Conservation (phyloP, 2,888 invertebrate genomes). For the Gerosis bhagava region DNA sequence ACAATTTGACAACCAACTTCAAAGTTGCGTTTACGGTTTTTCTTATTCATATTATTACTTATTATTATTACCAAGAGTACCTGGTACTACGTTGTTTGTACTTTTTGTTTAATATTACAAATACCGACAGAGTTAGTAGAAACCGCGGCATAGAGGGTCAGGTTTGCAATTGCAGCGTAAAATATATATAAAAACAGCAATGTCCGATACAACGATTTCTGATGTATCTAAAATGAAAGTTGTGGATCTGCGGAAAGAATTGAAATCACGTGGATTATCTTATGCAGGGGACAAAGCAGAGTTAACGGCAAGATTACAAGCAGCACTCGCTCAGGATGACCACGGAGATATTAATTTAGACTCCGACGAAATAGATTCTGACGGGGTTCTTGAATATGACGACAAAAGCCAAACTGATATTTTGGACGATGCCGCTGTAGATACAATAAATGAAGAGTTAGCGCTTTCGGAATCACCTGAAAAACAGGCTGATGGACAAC, state of each 20-base stretch:
- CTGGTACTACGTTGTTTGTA: no score
- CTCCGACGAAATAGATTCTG: slow-evolving; percentile 78
- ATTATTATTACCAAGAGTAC: no score
- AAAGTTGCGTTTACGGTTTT: no score
- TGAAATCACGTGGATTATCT: slow-evolving; percentile 89
- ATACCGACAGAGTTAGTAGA: no score
- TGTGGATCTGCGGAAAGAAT: slow-evolving; percentile 91
- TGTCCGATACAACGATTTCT: slow-evolving; percentile 46
- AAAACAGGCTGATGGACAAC: slow-evolving; percentile 42
- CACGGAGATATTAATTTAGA: slow-evolving; percentile 70
- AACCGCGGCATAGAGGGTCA: no score
- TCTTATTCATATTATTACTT: no score
- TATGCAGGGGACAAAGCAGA: slow-evolving; percentile 92
- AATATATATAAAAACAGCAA: slow-evolving; percentile 16
- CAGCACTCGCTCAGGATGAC: slow-evolving; percentile 65
- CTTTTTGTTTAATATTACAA: background rate
- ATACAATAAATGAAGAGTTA: slow-evolving; percentile 66
- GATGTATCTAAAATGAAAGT: slow-evolving; percentile 85
- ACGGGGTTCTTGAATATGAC: slow-evolving; percentile 78
- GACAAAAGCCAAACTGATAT: slow-evolving; percentile 72
- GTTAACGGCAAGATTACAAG: slow-evolving; percentile 88
- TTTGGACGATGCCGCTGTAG: slow-evolving; percentile 62
- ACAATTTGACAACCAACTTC: no score
- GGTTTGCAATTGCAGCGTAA: background rate
- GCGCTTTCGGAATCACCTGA: slow-evolving; percentile 47